Percentiles rank a stretch among this genome's conserved stretches.
Evolutionary conservation across 2,113 vertebrate genomes (phyloP).

Genomic region (Rhinogobius similis): DNA sequence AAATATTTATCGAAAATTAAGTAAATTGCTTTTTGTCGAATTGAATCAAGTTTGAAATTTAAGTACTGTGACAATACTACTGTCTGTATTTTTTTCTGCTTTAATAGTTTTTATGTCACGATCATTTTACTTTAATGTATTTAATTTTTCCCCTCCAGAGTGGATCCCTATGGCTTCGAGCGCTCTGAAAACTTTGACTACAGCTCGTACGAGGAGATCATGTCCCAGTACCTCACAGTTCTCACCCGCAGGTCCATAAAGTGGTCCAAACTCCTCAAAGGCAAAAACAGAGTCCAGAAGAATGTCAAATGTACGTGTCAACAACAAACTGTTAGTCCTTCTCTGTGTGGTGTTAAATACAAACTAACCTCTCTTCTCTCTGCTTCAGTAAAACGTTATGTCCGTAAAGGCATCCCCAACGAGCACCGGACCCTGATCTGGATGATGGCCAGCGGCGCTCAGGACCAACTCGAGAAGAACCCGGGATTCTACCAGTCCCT

Average conservation of each 20-base stretch:
- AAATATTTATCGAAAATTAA: no score
- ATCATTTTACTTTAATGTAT: neutral
- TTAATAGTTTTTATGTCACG: no score
- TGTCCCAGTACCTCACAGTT: conserved; percentile 86
- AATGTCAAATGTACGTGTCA: conserved; percentile 82
- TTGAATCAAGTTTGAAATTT: no score
- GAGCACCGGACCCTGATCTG: conserved; percentile 88
- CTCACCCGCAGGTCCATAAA: conserved; percentile 87
- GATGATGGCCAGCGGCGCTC: conserved; percentile 92
- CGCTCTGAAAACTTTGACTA: conserved; percentile 84
- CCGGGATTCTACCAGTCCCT: conserved; percentile 87
- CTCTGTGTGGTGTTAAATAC: neutral
- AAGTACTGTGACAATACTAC: no score
- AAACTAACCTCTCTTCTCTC: neutral
- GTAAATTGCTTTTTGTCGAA: no score
- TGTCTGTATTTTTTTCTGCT: no score
- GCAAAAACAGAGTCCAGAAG: conserved; percentile 77
- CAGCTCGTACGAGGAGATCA: conserved; percentile 87
- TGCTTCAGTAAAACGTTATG: conserved; percentile 90
- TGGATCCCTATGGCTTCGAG: conserved; percentile 92
- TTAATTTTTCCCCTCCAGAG: conserved; percentile 58
- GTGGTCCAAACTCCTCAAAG: conserved; percentile 89
- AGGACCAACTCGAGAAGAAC: conserved; percentile 87
- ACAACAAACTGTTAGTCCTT: neutral
- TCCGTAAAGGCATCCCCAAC: conserved; percentile 92